These are phyloP conservation scores for Drosophila imparisetae DNA, from an alignment of 2,888 invertebrate species.

Conservation along the genomic window DNA sequence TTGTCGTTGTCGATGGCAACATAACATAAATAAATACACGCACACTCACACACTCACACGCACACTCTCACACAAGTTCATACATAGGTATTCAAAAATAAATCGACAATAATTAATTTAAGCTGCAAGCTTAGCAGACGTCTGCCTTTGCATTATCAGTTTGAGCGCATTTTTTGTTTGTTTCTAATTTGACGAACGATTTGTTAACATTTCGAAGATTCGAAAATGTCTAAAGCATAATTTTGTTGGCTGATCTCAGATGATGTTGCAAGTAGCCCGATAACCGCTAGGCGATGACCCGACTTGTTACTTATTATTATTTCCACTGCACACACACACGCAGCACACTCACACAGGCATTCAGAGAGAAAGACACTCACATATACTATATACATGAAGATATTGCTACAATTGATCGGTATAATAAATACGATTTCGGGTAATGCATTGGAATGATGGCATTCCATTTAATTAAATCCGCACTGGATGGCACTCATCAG, in stretches of 20 bases:
- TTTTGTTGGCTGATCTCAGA: slow-evolving; percentile 32
- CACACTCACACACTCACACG: background rate
- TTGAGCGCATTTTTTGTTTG: slow-evolving; percentile 13
- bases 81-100: slow-evolving; percentile 36
- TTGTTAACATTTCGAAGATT: slow-evolving; percentile 14
- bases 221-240: background rate
- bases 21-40: slow-evolving; percentile 7
- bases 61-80: background rate
- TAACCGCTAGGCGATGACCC: slow-evolving; percentile 28
- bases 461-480: slow-evolving; percentile 83
- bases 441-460: slow-evolving; percentile 70
- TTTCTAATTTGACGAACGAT: slow-evolving; percentile 13
- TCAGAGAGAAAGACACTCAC: background rate
- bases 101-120: slow-evolving; percentile 53
- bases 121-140: slow-evolving; percentile 11
- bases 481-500: slow-evolving; percentile 78
- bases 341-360: background rate
- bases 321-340: slow-evolving; percentile 5
- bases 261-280: slow-evolving; percentile 32
- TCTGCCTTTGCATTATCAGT: slow-evolving; percentile 37
- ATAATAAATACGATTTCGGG: background rate
- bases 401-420: background rate
- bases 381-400: background rate
- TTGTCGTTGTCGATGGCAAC: slow-evolving; percentile 19
- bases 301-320: slow-evolving; percentile 1